These are phyloP conservation scores for Sakesphorus luctuosus DNA, from an alignment of 2,113 vertebrate species.

Conservation along the genomic window DNA sequence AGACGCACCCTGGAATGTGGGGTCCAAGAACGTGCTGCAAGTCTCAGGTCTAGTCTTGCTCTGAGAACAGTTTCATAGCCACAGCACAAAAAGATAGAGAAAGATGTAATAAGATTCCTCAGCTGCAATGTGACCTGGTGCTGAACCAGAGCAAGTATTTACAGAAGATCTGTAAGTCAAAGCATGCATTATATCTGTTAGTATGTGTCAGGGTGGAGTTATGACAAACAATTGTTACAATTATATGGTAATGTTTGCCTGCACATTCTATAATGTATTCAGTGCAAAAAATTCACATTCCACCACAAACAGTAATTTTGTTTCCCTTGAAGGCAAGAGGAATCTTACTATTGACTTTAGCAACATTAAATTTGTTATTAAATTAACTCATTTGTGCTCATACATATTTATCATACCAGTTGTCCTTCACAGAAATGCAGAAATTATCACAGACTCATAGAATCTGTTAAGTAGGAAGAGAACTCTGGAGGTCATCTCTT, in stretches of 20 bases:
- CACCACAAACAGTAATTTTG: not conserved
- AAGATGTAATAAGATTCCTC: not conserved
- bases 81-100: not conserved
- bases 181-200: not conserved
- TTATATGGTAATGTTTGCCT: not conserved
- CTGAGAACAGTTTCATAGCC: not conserved
- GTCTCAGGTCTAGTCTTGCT: constrained; percentile 28
- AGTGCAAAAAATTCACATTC: not conserved
- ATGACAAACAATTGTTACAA: not conserved
- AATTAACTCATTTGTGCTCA: not conserved
- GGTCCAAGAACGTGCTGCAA: not conserved
- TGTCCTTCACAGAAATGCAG: not conserved
- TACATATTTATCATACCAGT: not conserved
- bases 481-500: not conserved
- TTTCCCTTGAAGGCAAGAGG: not conserved
- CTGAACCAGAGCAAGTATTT: constrained; percentile 53
- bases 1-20: not conserved
- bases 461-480: not conserved
- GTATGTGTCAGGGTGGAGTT: constrained; percentile 13
- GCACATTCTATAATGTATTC: not conserved
- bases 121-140: not conserved
- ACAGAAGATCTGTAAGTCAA: not conserved
- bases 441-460: not conserved
- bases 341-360: not conserved
- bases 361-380: not conserved